Conservation (phyloP, 2,888 invertebrate genomes). For the Scaptomyza parva region DNA sequence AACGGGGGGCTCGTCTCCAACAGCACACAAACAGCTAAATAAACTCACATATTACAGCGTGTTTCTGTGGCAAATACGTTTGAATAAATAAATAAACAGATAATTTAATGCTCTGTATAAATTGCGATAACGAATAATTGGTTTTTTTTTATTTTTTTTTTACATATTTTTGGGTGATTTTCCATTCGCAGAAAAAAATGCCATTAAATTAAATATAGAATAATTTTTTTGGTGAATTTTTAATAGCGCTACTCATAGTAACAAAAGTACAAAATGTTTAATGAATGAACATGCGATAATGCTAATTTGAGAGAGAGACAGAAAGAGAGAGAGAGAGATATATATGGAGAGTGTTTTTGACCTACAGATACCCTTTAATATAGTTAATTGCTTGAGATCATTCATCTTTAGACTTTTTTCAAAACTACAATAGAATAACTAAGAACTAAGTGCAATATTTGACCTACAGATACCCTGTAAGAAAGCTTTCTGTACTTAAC, state of each 20-base stretch:
- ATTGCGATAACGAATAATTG: constrained; percentile 2
- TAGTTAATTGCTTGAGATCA: no score
- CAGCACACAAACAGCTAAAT: constrained; percentile 12
- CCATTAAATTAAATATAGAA: background rate
- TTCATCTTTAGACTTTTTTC: no score
- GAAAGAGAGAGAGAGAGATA: no score
- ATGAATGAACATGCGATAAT: constrained; percentile 8
- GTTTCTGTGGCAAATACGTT: background rate
- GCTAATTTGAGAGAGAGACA: no score
- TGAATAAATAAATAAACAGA: background rate
- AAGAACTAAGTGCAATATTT: no score
- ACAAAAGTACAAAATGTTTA: constrained; percentile 15
- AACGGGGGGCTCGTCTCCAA: constrained; percentile 46
- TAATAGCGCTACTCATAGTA: constrained; percentile 27
- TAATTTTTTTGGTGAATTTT: constrained; percentile 5
- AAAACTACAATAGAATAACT: no score
- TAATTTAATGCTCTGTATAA: constrained; percentile 10
- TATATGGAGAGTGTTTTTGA: constrained; percentile 7
- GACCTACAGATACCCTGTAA: constrained; percentile 30
- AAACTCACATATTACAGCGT: constrained; percentile 31
- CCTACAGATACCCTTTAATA: constrained; percentile 28
- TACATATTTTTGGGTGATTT: constrained; percentile 15
- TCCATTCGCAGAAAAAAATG: constrained; percentile 6
- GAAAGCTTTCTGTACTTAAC: no score
- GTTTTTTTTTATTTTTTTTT: background rate